Evolutionary conservation across 2,888 invertebrate species (phyloP), one percentile per base, ranked within the genome.

Genomic region (Morpho helenor): DNA sequence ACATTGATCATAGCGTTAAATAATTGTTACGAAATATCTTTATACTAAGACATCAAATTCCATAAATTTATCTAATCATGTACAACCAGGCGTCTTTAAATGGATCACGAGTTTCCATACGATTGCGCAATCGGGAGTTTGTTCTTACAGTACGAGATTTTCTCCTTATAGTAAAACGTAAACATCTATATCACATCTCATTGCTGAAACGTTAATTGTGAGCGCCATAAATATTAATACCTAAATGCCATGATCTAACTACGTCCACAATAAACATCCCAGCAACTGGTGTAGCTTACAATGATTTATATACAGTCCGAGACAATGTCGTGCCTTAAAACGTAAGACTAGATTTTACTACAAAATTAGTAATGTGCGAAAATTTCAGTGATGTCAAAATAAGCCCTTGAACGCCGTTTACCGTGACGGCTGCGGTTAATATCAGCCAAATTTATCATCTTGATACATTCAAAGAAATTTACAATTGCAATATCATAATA

Each of bases 271-370:
- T 79, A 79, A 84, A 86, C 79, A 80, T 77, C 77, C 69, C 74
- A 73, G 74, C 82, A 84, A 83, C 74, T 75, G 73, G 76, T 80
- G 80, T 71, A 72, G 68, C 79, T 79, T 82, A 83, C 70, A 79
- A 75, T 77, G 77, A 74, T 77, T 73, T 88, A 89, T 86, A 70
- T 87, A 89, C 87, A 89, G 77, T 83, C 76, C 77, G 80, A 85
- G 82, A 84, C 81, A 76, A 76, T 79, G 77, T 78, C 76, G 79
- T 79, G 83, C 82, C 87, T 86, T 88, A 88, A 69, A 74, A 85
- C 77, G 77, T 88, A 89, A 86, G 89, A 90, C 89, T 90, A 90
- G 89, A 90, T 80, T 89, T 88, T 87, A 87, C 89, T 87, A 87
- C 80, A 76, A 77, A 82, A 79, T 81, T 76, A 80, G 70, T 82